Evolutionary conservation across 64 coral and sea anemone genomes (phyloP).

Genomic region (Montipora foliosa): DNA sequence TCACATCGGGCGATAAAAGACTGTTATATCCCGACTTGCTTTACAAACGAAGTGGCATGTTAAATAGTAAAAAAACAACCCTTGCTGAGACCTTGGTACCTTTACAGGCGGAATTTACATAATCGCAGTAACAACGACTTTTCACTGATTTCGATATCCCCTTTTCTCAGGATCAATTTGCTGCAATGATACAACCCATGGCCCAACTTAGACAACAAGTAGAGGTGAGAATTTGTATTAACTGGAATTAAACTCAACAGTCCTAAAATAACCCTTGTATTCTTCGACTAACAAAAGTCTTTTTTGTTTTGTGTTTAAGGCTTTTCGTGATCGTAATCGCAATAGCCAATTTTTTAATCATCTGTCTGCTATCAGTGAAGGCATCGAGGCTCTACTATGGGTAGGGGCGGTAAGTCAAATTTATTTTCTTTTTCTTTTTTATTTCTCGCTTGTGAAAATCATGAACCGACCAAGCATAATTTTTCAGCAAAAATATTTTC

Average conservation of each 20-base stretch:
- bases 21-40: too few relatives aligned
- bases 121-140: too few relatives aligned
- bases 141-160: too few relatives aligned
- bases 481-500: too few relatives aligned
- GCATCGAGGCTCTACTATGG: slow-evolving; percentile 65
- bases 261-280: background rate
- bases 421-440: background rate
- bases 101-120: too few relatives aligned
- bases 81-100: too few relatives aligned
- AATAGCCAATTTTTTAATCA: slow-evolving; percentile 75
- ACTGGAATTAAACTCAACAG: background rate
- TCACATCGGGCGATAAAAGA: too few relatives aligned
- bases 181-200: slow-evolving; percentile 54
- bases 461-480: too few relatives aligned
- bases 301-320: slow-evolving; percentile 44
- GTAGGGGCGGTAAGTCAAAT: slow-evolving; percentile 59
- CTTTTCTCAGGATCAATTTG: slow-evolving; percentile 59
- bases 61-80: too few relatives aligned
- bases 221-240: slow-evolving; percentile 31
- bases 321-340: slow-evolving; percentile 78
- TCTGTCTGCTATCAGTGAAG: slow-evolving; percentile 79
- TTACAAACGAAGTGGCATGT: too few relatives aligned
- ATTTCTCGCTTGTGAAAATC: background rate
- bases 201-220: slow-evolving; percentile 48
- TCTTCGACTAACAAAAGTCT: background rate